These are phyloP conservation scores for Conger conger DNA, from an alignment of 2,113 vertebrate species.

Conservation along the genomic window DNA sequence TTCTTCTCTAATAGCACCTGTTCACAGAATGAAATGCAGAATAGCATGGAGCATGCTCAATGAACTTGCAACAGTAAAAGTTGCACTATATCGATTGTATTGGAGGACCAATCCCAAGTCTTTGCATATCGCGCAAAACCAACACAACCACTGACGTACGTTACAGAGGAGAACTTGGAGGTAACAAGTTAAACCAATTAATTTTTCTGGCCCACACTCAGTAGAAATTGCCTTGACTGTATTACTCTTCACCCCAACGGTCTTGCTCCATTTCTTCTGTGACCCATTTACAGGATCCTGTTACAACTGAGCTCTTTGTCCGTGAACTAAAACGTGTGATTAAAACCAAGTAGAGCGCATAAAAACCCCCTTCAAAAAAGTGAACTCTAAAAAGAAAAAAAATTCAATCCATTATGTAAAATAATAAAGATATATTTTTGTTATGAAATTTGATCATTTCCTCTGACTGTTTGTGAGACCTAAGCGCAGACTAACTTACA, in stretches of 20 bases:
- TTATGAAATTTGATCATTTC: background rate
- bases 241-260: conserved; percentile 72
- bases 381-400: conserved; percentile 14
- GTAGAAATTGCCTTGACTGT: conserved; percentile 70
- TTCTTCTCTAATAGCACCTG: no score
- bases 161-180: conserved; percentile 51
- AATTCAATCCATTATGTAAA: background rate
- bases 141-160: conserved; percentile 35
- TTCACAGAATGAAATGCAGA: background rate
- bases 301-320: conserved; percentile 10
- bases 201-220: conserved; percentile 70
- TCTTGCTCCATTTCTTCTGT: conserved; percentile 67
- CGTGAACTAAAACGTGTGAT: conserved; percentile 17
- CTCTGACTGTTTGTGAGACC: background rate
- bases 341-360: conserved; percentile 20
- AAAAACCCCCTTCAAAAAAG: conserved; percentile 31
- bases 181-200: conserved; percentile 68
- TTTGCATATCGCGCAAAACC: conserved; percentile 17
- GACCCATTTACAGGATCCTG: conserved; percentile 56
- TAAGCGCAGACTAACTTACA: background rate
- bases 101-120: conserved; percentile 33
- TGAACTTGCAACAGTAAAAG: background rate
- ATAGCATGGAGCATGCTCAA: background rate
- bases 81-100: conserved; percentile 9
- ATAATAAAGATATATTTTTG: background rate